Evolutionary conservation across 2,888 invertebrate species (phyloP), one percentile per base, ranked within the genome.

Genomic region (Lasioglossum calceatum): DNA sequence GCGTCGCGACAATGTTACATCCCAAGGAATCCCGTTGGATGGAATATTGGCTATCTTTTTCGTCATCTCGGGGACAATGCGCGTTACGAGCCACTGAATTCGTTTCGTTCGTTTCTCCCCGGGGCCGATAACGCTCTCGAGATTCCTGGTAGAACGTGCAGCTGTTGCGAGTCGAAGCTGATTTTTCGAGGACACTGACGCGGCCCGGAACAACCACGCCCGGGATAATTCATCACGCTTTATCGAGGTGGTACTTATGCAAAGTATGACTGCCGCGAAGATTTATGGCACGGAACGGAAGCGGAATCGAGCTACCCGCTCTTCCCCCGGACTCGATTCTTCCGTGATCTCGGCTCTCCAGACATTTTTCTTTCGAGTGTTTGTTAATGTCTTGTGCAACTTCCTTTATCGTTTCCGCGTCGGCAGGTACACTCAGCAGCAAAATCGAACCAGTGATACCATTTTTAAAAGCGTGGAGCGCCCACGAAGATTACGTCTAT

Each of bases 181-280:
- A 70, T 50, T 70, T 58, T 72, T 73, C 78, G 58, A 36, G 36
- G n/a, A 44, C n/a, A 23, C 16, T 7, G 27, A 4, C 58, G 3
- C 58, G 58, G 10, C 58, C n/a, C 14, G 79, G 74, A 77, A 86
- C 77, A 81, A 86, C 75, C 76, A 70, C 73, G 79, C 75, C 64
- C 64, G 32, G 44, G 36, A 54, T 78, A 75, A 86, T 86, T 86
- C 75, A 81, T 86, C 86, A 72, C 54, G 74, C n/a, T 61, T 77
- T 86, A 86, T 86, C 86, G 77, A 50, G 84, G 23, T n/a, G 44
- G 67, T 81, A 39, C 82, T 81, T 81, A 81, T 73, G 75, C 75
- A 54, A 75, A 61, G 71, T 47, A 27, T 82, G 27, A 27, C 75
- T 19, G 27, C 36, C 32, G 73, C n/a, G n/a, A 77, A 77, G 84